Evolutionary conservation across 2,113 vertebrate species (phyloP).

Genomic region (Pimephales promelas): DNA sequence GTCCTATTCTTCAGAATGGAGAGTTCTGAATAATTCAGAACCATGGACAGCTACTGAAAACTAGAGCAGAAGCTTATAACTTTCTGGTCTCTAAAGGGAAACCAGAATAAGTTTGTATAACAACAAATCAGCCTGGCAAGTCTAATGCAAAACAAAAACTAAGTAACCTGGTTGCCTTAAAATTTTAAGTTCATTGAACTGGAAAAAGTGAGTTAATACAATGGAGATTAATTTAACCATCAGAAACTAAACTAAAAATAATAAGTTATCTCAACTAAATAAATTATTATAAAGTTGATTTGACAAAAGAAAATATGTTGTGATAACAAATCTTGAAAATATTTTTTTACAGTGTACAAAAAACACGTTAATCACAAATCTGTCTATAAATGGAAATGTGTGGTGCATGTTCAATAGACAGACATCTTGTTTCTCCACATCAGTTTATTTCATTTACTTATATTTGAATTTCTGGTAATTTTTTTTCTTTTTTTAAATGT

Average conservation of each 20-base stretch:
- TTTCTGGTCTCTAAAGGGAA: neutral
- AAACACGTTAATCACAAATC: neutral
- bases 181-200: no score
- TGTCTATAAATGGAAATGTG: neutral
- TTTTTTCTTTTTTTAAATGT: neutral
- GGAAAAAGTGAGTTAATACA: no score
- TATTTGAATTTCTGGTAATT: neutral
- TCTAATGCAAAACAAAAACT: neutral
- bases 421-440: neutral
- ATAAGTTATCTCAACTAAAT: no score
- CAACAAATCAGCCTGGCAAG: neutral
- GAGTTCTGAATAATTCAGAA: constrained; percentile 31
- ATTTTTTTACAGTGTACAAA: no score
- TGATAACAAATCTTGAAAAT: no score
- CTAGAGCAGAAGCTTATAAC: neutral
- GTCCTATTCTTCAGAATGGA: neutral
- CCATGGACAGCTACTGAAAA: constrained; percentile 45
- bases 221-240: no score
- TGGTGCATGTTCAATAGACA: no score
- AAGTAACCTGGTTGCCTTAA: no score
- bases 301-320: no score
- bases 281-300: no score
- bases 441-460: neutral
- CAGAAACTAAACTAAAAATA: no score
- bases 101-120: neutral